A percentile compares a stretch with the other conserved stretches of the same genome.
These are phyloP conservation scores for Mobula hypostoma DNA, from an alignment of 2,113 vertebrate species.

Conservation along the genomic window DNA sequence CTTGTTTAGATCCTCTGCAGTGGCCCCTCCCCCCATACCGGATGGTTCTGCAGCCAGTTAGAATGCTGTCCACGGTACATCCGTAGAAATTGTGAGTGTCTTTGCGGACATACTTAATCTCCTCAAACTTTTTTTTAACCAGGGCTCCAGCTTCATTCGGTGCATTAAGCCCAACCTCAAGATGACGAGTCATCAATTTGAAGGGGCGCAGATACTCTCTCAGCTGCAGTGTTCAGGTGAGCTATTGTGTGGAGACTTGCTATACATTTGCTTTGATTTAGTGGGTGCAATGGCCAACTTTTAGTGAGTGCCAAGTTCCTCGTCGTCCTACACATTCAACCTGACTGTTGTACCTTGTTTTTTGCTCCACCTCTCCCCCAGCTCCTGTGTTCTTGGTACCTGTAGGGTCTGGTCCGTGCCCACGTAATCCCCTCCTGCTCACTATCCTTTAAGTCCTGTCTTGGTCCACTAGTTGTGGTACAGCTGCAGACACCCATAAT, in stretches of 20 bases:
- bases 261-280: background rate
- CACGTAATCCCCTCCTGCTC: background rate
- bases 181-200: conserved; percentile 92
- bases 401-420: background rate
- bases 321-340: background rate
- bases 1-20: no score
- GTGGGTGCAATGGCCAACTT: background rate
- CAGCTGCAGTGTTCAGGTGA: conserved; percentile 96
- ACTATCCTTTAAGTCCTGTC: background rate
- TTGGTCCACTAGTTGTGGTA: background rate
- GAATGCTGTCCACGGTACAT: no score
- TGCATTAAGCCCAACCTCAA: conserved; percentile 97
- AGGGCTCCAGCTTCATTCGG: conserved; percentile 96
- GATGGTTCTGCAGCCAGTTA: no score
- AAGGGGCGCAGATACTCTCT: conserved; percentile 92
- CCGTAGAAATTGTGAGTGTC: no score
- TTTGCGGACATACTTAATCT: no score
- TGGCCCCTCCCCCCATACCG: no score
- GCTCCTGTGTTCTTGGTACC: background rate
- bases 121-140: background rate
- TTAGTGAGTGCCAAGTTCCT: background rate
- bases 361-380: background rate
- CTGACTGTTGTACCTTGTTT: background rate
- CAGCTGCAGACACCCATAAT: background rate
- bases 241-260: background rate